Conservation (phyloP, 2,113 vertebrate species). For the Chauna torquata region DNA sequence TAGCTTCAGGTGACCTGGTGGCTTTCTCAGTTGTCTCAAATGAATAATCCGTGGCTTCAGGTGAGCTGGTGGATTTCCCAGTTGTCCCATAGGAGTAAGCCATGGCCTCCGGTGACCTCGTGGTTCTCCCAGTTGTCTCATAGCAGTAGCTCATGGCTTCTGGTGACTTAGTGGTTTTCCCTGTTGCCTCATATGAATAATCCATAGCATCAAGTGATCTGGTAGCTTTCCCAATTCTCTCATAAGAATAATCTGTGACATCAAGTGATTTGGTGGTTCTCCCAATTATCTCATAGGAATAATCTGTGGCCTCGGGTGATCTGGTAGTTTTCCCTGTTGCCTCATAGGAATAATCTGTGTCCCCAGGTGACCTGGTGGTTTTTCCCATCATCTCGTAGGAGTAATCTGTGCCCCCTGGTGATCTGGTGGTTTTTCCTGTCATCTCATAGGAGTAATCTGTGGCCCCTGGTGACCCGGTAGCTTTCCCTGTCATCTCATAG, state of each 20-base stretch:
- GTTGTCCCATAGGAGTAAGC: conserved; percentile 58
- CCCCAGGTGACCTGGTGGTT: conserved; percentile 31
- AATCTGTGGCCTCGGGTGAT: conserved; percentile 54
- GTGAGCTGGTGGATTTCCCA: conserved; percentile 17
- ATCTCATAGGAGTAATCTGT: conserved; percentile 62
- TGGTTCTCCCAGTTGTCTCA: conserved; percentile 58
- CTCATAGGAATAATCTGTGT: conserved; percentile 38
- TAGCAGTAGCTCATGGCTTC: conserved; percentile 61
- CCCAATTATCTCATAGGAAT: conserved; percentile 35
- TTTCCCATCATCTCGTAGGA: conserved; percentile 43
- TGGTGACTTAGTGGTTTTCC: conserved; percentile 52
- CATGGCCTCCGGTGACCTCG: conserved; percentile 56
- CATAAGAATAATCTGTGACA: conserved; percentile 61
- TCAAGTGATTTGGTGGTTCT: conserved; percentile 52
- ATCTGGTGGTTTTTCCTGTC: conserved; percentile 30
- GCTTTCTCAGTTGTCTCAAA: conserved; percentile 64
- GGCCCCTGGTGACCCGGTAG: not conserved
- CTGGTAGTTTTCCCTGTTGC: not conserved
- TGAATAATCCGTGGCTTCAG: conserved; percentile 56
- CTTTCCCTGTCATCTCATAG: conserved; percentile 36
- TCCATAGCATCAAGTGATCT: conserved; percentile 27
- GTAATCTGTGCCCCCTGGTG: conserved; percentile 55
- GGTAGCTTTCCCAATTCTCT: conserved; percentile 43
- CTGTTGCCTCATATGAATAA: conserved; percentile 70
- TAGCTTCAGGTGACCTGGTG: conserved; percentile 44